Conservation (phyloP, 1,140 invertebrate species). For the Triops cancriformis region DNA sequence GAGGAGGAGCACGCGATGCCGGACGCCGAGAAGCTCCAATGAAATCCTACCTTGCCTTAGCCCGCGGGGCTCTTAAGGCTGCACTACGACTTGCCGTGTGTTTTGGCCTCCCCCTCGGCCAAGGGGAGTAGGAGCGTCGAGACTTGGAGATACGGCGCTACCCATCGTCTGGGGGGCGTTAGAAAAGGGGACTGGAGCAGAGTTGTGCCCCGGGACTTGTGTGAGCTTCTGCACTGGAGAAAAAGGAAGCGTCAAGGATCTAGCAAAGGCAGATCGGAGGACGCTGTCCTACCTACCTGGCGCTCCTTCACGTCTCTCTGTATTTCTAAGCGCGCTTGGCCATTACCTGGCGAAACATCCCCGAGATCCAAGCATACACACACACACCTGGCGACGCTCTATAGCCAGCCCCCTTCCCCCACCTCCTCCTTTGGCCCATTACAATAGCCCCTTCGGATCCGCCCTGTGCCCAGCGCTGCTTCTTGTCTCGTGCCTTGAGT, state of each 20-base stretch:
- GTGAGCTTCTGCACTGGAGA: slow-evolving; percentile 11
- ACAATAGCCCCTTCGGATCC: slow-evolving; percentile 41
- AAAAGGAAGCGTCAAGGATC: slow-evolving; percentile 2
- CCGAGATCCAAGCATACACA: slow-evolving; percentile 44
- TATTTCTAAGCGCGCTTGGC: slow-evolving; percentile 39
- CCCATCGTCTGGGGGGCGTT: slow-evolving; percentile 16
- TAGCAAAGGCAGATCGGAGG: slow-evolving; percentile 7
- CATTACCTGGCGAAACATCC: slow-evolving; percentile 40
- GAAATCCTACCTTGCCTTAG: slow-evolving; percentile 7
- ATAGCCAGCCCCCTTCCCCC: slow-evolving; percentile 32
- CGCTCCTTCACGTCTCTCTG: slow-evolving; percentile 38
- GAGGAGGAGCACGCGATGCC: slow-evolving; percentile 3
- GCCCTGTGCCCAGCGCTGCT: slow-evolving; percentile 29
- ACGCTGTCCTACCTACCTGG: slow-evolving; percentile 34
- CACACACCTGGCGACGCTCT: slow-evolving; percentile 39
- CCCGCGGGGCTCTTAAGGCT: slow-evolving; percentile 6
- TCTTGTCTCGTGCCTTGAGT: slow-evolving; percentile 31
- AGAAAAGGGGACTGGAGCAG: not conserved
- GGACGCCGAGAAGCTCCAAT: slow-evolving; percentile 12
- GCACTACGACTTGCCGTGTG: not conserved
- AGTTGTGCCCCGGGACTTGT: not conserved
- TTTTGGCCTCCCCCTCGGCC: not conserved
- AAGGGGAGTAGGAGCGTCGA: not conserved
- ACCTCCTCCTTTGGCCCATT: slow-evolving; percentile 40
- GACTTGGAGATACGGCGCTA: slow-evolving; percentile 15